Evolutionary conservation across 2,113 vertebrate species (phyloP), one percentile per base, ranked within the genome.

Genomic region (Chaenogobius annularis): DNA sequence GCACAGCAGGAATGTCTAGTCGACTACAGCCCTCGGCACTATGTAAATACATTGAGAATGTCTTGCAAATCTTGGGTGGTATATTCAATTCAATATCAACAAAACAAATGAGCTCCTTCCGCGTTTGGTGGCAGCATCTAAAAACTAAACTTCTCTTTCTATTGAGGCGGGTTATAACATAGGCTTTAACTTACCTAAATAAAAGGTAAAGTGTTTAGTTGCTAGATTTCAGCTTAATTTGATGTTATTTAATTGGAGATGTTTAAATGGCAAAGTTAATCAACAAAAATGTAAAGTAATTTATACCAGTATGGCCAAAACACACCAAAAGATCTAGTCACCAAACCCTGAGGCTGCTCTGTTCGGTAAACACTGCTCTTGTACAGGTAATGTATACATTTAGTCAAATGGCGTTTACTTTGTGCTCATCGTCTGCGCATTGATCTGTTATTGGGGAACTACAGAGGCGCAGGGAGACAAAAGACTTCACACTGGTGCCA

Each of bases 391-490:
- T 8, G 56, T 44, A 56, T 66, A 55, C 10, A 10, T 58, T 65
- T 23, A 20, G 4, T 63, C 23, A 50, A 12, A 58, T n/a, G 46
- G 47, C 61, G 5, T 73, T 65, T 48, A 55, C 54, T 63, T 73
- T 68, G 68, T 66, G 46, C 54, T 20, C 46, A 50, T 47, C 40
- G 7, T 37, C 31, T 56, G 68, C 66, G 52, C 55, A 40, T 63
- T 48, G 48, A 67, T 17, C 22, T 61, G 72, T 78, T 75, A 59
- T 47, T 55, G 73, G 78, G 61, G 47, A 31, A 1, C 23, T 44
- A 13, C 68, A 72, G 71, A 15, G 56, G 55, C 65, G 72, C 75
- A 79, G 47, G 59, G 44, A 54, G 48, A 50, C 47, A 50, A 50
- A 50, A 50, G 47, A 19, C 81, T 44, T 71, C 68, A 62, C 62